Conservation (phyloP, 2,113 vertebrate species). For the Chloroceryle aenea region DNA sequence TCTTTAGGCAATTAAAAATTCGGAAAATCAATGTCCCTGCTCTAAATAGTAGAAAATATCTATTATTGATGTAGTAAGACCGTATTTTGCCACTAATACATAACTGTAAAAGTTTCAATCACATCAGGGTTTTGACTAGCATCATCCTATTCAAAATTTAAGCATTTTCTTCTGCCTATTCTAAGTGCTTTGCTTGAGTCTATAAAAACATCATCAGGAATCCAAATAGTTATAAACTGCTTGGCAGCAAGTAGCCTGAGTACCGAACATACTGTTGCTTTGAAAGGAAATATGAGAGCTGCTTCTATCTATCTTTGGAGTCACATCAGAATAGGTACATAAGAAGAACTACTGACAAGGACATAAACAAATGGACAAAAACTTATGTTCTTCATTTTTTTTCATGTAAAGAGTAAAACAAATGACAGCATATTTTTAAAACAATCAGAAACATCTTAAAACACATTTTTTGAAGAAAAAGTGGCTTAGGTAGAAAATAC, state of each 20-base stretch:
- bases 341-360: not conserved
- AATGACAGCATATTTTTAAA: not conserved
- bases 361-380: not conserved
- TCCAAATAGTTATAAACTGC: not conserved
- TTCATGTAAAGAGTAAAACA: not conserved
- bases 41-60: not conserved
- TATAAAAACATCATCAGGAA: not conserved
- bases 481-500: not conserved
- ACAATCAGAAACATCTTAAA: not conserved
- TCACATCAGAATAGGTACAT: not conserved
- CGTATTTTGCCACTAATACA: not conserved
- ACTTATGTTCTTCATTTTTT: not conserved
- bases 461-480: not conserved
- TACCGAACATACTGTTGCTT: not conserved
- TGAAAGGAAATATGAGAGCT: not conserved
- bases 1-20: not conserved
- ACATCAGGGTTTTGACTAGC: not conserved
- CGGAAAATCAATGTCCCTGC: slow-evolving; percentile 6
- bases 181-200: not conserved
- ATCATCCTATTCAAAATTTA: not conserved
- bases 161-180: not conserved
- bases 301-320: not conserved
- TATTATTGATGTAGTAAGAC: slow-evolving; percentile 18
- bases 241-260: not conserved
- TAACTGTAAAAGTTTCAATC: not conserved